Conservation (phyloP, 2,888 invertebrate genomes). For the Escarpia spicata region DNA sequence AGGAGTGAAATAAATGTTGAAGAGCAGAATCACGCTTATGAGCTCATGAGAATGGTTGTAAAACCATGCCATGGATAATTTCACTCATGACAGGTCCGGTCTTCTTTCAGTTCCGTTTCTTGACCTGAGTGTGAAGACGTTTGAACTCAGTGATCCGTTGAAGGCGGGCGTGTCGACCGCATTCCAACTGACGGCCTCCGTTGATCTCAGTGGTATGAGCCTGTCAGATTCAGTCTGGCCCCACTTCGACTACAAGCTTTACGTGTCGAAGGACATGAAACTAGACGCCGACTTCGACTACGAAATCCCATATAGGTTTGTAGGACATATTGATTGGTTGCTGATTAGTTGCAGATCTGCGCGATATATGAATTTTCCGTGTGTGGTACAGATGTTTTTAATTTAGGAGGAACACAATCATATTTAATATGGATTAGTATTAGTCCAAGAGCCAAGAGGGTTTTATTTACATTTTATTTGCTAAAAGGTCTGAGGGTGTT, state of each 20-base stretch:
- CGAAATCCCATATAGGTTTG: background rate
- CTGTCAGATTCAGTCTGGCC: background rate
- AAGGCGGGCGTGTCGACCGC: background rate
- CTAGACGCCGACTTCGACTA: background rate
- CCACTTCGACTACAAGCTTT: background rate
- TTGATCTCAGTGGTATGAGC: background rate
- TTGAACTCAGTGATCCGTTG: background rate
- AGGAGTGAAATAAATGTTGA: too few relatives aligned
- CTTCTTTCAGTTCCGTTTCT: background rate
- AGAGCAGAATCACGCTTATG: too few relatives aligned
- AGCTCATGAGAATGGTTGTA: too few relatives aligned
- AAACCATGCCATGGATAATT: too few relatives aligned
- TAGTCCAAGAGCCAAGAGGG: too few relatives aligned
- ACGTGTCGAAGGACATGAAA: background rate
- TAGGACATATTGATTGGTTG: background rate
- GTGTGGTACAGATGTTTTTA: too few relatives aligned
- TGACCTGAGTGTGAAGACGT: background rate
- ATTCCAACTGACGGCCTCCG: background rate
- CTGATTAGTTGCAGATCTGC: background rate
- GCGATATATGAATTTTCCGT: too few relatives aligned
- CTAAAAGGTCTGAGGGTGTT: too few relatives aligned
- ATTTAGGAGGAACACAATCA: too few relatives aligned
- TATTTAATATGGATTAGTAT: too few relatives aligned
- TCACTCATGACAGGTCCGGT: background rate
- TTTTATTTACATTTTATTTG: too few relatives aligned